phyloP scores from a whole-genome alignment of 2,797 vertebrate genomes.

The Loris lydekkerianus region DNA sequence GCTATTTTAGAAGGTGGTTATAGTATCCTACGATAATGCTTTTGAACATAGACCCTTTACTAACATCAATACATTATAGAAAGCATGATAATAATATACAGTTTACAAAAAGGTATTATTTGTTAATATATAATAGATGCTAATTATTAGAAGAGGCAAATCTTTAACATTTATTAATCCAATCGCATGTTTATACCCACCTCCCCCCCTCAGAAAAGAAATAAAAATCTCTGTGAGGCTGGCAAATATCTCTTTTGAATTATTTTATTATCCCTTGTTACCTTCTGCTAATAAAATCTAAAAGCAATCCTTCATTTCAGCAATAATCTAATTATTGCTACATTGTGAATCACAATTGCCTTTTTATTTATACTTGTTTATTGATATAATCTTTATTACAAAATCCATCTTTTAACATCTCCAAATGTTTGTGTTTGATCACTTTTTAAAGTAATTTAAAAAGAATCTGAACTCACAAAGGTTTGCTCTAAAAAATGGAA shows the following conservation, averaged over 20 bases:
- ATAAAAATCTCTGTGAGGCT: conserved; percentile 23
- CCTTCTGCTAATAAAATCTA: conserved; percentile 64
- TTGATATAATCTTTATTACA: conserved; percentile 60
- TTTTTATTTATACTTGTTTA: conserved; percentile 53
- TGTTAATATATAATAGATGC: neutral
- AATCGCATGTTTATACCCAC: neutral
- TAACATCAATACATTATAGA: neutral
- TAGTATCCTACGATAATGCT: neutral
- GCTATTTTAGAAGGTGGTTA: conserved; percentile 27
- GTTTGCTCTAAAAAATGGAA: conserved; percentile 74
- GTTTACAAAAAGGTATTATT: neutral
- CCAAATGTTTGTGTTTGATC: conserved; percentile 55
- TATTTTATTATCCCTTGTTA: conserved; percentile 58
- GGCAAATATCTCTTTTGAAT: conserved; percentile 60
- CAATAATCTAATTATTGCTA: conserved; percentile 49
- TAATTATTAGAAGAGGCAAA: conserved; percentile 32
- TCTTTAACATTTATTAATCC: neutral
- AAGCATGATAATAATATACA: neutral
- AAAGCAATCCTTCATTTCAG: conserved; percentile 70
- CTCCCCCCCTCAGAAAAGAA: neutral
- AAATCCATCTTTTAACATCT: conserved; percentile 37
- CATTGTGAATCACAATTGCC: neutral
- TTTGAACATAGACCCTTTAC: neutral
- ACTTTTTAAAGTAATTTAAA: conserved; percentile 33
- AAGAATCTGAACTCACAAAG: conserved; percentile 75